Conservation (phyloP, 2,113 vertebrate species). For the Cryptomyrus ogoouensis region DNA sequence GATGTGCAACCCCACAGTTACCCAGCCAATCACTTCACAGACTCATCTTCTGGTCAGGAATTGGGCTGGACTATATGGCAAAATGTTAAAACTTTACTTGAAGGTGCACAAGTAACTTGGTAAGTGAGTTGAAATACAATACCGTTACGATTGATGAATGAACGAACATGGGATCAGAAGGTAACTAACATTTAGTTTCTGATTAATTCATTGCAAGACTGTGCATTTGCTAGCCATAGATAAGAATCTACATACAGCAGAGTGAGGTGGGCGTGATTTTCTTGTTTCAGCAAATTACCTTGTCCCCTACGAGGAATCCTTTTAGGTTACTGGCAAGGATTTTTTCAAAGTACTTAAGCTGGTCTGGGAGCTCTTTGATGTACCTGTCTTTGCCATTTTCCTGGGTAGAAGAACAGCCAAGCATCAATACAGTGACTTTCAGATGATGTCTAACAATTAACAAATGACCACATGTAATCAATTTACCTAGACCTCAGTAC, state of each 20-base stretch:
- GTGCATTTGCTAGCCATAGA: background rate
- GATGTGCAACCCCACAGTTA: background rate
- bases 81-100: too few species aligned
- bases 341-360: conserved; percentile 57
- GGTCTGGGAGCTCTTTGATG: conserved; percentile 50
- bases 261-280: background rate
- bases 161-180: too few species aligned
- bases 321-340: conserved; percentile 53
- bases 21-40: background rate
- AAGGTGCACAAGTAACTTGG: too few species aligned
- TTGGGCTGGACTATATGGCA: too few species aligned
- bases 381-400: conserved; percentile 48
- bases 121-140: too few species aligned
- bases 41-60: background rate
- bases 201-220: background rate
- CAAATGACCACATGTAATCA: background rate
- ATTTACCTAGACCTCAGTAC: background rate
- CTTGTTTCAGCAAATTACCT: conserved; percentile 46
- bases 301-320: conserved; percentile 57
- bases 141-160: too few species aligned
- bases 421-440: background rate
- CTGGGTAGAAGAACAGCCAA: conserved; percentile 16
- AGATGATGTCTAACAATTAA: background rate
- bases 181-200: background rate
- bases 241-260: background rate